Evolutionary conservation across 2,113 vertebrate genomes (phyloP), one percentile per base, ranked within the genome.

Genomic region (Panurus biarmicus): DNA sequence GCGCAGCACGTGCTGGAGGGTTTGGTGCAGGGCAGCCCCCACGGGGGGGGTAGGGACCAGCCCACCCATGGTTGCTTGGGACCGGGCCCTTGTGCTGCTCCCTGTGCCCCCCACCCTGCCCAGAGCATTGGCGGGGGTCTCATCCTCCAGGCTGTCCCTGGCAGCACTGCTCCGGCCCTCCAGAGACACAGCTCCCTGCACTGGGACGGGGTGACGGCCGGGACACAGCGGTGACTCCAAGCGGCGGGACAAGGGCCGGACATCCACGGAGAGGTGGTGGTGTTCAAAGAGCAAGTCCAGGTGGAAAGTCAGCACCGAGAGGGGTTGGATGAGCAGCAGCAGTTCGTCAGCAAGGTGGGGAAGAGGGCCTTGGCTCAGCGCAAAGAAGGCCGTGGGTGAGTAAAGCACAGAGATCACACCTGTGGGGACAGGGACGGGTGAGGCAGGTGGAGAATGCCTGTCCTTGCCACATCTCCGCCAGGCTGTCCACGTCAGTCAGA

Each of bases 21-120:
- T 98, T 94, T 99, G 98, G 85, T 99, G 99, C 87, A 99, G 97
- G 35, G 97, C 98, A 40, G 98, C 97, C 58, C 98, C 98, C 1
- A 98, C 97, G 33, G 98, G 98, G 25, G 97, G 93, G 9, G 74
- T 6, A 25, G 97, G 56, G 28, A 97, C 26, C 95, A 96, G 79
- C 95, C 97, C 69, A 58, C 71, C 90, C 6, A 5, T 3, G 6
- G 66, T 6, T 0, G 18, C 24, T 7, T 26, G 72, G 66, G 26
- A 14, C 35, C 2, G 62, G 31, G 22, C 14, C 29, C 75, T n/a
- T 0, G 48, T 7, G 60, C 53, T 31, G 28, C 71, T 47, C 51
- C 81, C 84, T 0, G 69, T 14, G 58, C 57, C 47, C 38, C 96
- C 44, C 22, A 26, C 76, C 94, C 97, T 48, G 97, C 97, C 85